Evolutionary conservation across 2,797 vertebrate genomes (phyloP).

Genomic region (Neomorphus geoffroyi): DNA sequence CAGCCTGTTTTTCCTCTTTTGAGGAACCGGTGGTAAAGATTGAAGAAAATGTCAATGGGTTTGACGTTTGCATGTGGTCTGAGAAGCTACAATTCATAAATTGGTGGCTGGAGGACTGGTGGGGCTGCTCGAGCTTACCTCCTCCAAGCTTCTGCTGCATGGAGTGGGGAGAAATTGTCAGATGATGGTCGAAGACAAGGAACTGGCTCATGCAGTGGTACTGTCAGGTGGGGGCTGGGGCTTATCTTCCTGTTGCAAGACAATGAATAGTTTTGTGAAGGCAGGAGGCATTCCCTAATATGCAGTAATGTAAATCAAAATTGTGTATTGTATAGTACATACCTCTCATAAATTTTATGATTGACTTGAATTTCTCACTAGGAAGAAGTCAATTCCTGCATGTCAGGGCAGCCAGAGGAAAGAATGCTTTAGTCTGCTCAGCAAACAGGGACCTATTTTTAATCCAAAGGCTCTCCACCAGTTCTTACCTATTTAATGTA

Average conservation of each 20-base stretch:
- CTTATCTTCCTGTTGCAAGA: background rate
- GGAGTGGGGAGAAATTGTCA: background rate
- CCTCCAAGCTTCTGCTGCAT: background rate
- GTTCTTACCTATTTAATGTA: constrained; percentile 11
- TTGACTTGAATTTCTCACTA: constrained; percentile 5
- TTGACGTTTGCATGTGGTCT: background rate
- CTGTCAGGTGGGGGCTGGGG: background rate
- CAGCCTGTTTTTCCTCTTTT: background rate
- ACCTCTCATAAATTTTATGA: constrained; percentile 32
- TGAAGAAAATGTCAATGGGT: background rate
- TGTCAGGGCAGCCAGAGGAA: background rate
- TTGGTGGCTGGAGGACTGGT: fast-evolving
- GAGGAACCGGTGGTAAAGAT: background rate
- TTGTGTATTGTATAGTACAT: background rate
- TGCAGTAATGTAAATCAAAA: background rate
- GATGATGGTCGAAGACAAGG: background rate
- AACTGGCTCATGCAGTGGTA: background rate
- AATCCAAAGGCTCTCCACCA: background rate
- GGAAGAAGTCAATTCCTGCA: background rate
- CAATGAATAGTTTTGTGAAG: background rate
- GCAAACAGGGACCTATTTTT: constrained; percentile 25
- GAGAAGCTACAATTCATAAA: background rate
- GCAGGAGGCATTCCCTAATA: background rate
- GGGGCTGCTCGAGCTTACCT: background rate
- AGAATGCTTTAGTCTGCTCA: background rate